phyloP scores from a whole-genome alignment of 2,113 vertebrate genomes.

The Lophotis ruficrista region DNA sequence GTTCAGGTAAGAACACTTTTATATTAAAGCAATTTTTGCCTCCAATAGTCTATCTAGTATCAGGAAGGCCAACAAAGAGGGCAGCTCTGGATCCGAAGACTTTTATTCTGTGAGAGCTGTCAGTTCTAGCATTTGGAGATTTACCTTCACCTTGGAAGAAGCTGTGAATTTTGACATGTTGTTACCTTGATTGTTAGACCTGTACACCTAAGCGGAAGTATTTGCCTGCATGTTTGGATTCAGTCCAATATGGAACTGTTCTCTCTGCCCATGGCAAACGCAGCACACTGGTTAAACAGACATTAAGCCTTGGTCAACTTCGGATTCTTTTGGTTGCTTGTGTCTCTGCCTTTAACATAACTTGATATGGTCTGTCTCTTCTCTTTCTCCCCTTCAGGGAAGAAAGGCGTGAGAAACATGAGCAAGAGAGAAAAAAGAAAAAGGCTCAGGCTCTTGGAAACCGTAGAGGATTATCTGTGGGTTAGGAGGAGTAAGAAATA shows the following conservation, averaged over 20 bases:
- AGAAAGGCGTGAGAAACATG: constrained; percentile 77
- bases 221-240: background rate
- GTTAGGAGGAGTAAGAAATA: background rate
- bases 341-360: background rate
- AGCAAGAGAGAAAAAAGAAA: constrained; percentile 83
- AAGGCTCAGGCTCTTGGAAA: constrained; percentile 80
- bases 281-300: background rate
- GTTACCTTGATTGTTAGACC: background rate
- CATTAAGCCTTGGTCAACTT: background rate
- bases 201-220: background rate
- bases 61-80: background rate
- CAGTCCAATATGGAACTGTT: background rate
- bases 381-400: constrained; percentile 71
- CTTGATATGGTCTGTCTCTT: background rate
- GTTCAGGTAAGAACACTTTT: background rate
- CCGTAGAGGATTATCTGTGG: constrained; percentile 78
- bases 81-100: background rate
- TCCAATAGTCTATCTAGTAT: background rate
- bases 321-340: background rate
- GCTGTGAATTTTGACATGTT: background rate
- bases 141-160: background rate
- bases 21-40: background rate
- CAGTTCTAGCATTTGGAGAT: background rate
- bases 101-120: background rate
- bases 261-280: background rate